These are phyloP conservation scores for Garrulus glandarius DNA, from an alignment of 2,797 vertebrate genomes.

Conservation along the genomic window DNA sequence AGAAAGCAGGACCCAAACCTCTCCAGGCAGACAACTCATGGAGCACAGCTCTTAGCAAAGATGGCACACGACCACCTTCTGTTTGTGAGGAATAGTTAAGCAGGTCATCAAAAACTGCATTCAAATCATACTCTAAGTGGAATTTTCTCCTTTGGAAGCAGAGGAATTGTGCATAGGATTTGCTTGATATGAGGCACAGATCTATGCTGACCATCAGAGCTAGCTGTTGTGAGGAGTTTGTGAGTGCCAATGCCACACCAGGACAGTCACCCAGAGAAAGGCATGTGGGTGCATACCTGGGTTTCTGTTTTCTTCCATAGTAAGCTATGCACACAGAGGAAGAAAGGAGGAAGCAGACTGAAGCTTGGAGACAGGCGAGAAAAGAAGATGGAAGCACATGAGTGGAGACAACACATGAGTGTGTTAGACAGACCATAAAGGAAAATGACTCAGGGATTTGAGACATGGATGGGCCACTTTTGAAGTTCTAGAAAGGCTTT, in stretches of 20 bases:
- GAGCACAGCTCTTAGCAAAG: background rate
- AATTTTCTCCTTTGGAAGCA: background rate
- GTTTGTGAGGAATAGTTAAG: background rate
- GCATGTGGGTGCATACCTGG: background rate
- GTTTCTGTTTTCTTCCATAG: background rate
- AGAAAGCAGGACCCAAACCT: background rate
- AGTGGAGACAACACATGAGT: background rate
- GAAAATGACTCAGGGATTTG: background rate
- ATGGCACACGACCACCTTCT: background rate
- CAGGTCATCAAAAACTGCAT: background rate
- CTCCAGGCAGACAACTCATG: background rate
- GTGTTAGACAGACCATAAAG: background rate
- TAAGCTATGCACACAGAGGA: background rate
- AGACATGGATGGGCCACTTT: background rate
- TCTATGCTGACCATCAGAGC: background rate
- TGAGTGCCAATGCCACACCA: rapidly evolving
- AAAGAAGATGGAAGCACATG: background rate
- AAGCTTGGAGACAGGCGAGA: background rate
- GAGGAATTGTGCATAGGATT: background rate
- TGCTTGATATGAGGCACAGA: background rate
- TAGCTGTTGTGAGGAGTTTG: background rate
- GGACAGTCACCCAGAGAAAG: background rate
- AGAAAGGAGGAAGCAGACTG: background rate
- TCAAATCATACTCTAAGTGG: background rate
- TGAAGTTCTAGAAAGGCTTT: background rate